Evolutionary conservation across 2,113 vertebrate genomes (phyloP).

Genomic region (Panurus biarmicus): DNA sequence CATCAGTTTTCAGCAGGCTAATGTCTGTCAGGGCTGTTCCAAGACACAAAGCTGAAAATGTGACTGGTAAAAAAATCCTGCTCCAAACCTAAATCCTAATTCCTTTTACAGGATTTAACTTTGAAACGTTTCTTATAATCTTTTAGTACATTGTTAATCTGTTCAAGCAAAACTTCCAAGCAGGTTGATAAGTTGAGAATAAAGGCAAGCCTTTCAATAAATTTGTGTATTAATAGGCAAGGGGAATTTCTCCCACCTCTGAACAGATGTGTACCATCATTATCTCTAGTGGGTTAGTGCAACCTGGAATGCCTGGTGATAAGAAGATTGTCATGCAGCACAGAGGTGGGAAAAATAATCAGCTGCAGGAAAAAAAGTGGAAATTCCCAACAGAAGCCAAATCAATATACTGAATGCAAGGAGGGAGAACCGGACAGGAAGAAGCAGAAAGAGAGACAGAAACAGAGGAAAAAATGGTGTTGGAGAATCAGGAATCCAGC

Average conservation of each 20-base stretch:
- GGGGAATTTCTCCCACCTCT: background rate
- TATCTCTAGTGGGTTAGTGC: background rate
- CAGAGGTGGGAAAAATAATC: background rate
- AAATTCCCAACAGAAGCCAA: background rate
- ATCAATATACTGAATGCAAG: background rate
- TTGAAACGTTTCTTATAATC: background rate
- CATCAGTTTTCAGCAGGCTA: background rate
- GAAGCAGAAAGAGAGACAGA: background rate
- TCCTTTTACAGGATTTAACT: background rate
- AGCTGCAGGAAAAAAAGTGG: background rate
- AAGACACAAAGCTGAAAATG: background rate
- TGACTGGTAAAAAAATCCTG: background rate
- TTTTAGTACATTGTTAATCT: background rate
- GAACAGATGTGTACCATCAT: background rate
- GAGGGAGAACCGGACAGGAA: fast-evolving
- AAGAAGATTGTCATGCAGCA: background rate
- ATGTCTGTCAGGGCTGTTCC: background rate
- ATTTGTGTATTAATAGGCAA: background rate
- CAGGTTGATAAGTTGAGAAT: background rate
- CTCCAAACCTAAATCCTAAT: background rate
- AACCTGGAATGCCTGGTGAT: background rate
- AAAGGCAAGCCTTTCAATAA: background rate
- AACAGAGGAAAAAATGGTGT: background rate
- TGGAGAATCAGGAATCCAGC: background rate
- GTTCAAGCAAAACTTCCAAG: background rate